Evolutionary conservation across 2,797 vertebrate species (phyloP).

Genomic region (Enteromius paludinosus): DNA sequence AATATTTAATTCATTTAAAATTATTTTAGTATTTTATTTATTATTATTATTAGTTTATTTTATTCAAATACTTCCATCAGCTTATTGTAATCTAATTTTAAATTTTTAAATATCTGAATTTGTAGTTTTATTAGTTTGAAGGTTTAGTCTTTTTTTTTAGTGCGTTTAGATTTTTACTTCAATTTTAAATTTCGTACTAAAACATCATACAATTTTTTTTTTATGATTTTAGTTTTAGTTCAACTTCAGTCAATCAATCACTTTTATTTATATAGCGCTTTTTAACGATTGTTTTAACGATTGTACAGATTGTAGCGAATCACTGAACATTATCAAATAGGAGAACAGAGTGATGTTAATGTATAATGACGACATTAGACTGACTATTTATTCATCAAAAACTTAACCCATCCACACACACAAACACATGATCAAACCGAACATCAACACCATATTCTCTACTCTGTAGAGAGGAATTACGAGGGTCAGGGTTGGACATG

Average conservation of each 20-base stretch:
- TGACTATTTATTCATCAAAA: too few relatives aligned
- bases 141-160: background rate
- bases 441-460: slow-evolving; percentile 66
- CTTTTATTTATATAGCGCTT: too few relatives aligned
- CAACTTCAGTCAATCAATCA: too few relatives aligned
- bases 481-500: background rate
- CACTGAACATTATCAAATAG: too few relatives aligned
- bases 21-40: too few relatives aligned
- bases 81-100: background rate
- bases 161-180: background rate
- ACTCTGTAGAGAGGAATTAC: slow-evolving; percentile 59
- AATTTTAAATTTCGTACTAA: background rate
- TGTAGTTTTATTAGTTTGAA: background rate
- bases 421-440: slow-evolving; percentile 67
- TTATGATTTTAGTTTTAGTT: background rate
- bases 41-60: too few relatives aligned
- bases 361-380: too few relatives aligned
- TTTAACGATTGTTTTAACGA: too few relatives aligned
- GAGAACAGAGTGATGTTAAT: too few relatives aligned
- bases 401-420: slow-evolving; percentile 54
- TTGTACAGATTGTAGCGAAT: too few relatives aligned
- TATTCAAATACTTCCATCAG: too few relatives aligned
- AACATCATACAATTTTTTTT: background rate
- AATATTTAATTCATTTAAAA: too few relatives aligned
- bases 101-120: background rate